Base-by-base conservation (phyloP, 2,113 vertebrate genomes). In the Tachycineta bicolor region DNA sequence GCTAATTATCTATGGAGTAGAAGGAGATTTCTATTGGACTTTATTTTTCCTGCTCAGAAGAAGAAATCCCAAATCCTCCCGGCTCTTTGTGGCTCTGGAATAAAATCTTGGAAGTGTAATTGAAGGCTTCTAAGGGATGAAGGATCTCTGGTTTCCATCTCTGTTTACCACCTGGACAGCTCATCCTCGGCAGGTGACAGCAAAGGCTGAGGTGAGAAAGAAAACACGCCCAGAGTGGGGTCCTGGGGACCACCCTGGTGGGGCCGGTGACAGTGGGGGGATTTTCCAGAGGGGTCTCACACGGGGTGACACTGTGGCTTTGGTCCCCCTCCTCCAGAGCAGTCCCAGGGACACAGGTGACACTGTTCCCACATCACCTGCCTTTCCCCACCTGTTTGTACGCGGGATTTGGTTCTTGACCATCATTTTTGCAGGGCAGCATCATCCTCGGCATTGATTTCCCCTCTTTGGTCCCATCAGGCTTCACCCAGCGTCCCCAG, bases 311-410 rank as follows among this genome's bases (percentile, higher is more conserved):
- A 2, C 24, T 0, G 31, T 26, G 64, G 23, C 25, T 79, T 44
- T 46, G 14, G 4, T 43, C 6, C 24, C 55, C 44, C 73, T 60
- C 64, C 64, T 63, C 22, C 33, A 31, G 68, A 37, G 65, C 58
- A 62, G 22, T 16, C 60, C 60, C 67, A 6, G 37, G 26, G 68
- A 52, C 22, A 46, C 21, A 1, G 9, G 37, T 26, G 18, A 34
- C 3, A 0, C 18, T 24, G 14, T 15, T 43, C 52, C 50, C 52
- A 14, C 8, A 0, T 28, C 26, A 0, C 11, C 50, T 39, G 47
- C 59, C 33, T 33, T 37, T n/a, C 39, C 46, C 41, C 29, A 19
- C 17, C 41, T 3, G 7, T 23, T 17, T 16, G 37, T 14, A 6
- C 24, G 20, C 4, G 10, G n/a, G 34, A 5, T 34, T n/a, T 50